phyloP scores from a whole-genome alignment of 2,113 vertebrate species.

The Pardalotus punctatus region DNA sequence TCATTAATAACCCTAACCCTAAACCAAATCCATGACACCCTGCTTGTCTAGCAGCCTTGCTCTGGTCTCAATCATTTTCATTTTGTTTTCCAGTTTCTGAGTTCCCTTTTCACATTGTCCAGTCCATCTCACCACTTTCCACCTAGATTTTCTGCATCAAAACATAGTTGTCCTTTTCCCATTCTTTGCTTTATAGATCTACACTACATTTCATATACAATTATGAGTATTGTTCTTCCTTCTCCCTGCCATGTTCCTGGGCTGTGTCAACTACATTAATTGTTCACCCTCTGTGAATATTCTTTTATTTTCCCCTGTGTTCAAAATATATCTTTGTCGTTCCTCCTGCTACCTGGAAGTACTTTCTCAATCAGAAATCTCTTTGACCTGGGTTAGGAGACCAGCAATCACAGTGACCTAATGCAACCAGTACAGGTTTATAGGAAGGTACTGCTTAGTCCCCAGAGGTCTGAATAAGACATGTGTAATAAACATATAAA shows the following conservation, averaged over 20 bases:
- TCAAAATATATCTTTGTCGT: not conserved
- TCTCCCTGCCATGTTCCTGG: not conserved
- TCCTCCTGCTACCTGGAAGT: not conserved
- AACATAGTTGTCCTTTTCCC: not conserved
- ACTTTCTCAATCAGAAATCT: not conserved
- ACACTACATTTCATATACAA: accelerated
- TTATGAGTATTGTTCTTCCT: not conserved
- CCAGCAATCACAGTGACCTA: not conserved
- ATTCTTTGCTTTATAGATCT: not conserved
- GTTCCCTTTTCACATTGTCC: not conserved
- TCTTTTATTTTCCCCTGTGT: not conserved
- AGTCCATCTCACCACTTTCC: not conserved
- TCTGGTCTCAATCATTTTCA: not conserved
- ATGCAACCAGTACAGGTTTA: not conserved
- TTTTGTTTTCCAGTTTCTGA: not conserved
- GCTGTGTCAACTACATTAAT: not conserved
- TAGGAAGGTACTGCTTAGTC: not conserved
- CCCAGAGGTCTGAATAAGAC: not conserved
- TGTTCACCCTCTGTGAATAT: not conserved
- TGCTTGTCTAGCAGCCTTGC: not conserved
- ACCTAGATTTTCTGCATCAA: not conserved
- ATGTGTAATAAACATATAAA: not conserved
- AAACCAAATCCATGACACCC: not conserved
- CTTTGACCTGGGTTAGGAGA: not conserved
- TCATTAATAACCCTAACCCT: accelerated